phyloP scores from a whole-genome alignment of 2,888 invertebrate species.

The Oscheius myriophilus region DNA sequence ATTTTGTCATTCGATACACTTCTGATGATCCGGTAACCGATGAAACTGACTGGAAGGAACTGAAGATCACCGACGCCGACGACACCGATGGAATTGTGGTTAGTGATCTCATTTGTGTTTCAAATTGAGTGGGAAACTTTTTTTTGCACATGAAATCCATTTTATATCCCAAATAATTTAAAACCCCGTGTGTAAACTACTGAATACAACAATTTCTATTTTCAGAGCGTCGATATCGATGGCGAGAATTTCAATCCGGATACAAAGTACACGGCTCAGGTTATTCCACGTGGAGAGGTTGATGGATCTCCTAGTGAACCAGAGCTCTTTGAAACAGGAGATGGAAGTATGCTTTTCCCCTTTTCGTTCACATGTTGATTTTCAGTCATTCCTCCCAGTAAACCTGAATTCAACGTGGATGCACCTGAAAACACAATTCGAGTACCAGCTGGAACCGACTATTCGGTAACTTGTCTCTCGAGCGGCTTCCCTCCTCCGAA shows the following conservation, averaged over 20 bases:
- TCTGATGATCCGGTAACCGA: conserved; percentile 64
- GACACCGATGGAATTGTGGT: conserved; percentile 48
- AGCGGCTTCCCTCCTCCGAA: conserved; percentile 66
- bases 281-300: conserved; percentile 67
- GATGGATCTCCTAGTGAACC: conserved; percentile 62
- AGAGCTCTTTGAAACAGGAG: conserved; percentile 59
- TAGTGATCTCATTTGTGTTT: neutral
- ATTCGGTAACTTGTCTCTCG: conserved; percentile 58
- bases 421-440: conserved; percentile 60
- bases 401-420: conserved; percentile 66
- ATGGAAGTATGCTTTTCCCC: conserved; percentile 52
- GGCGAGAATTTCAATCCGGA: conserved; percentile 70
- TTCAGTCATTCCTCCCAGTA: conserved; percentile 62
- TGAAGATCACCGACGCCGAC: conserved; percentile 61
- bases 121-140: too few species aligned
- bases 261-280: conserved; percentile 64
- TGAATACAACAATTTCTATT: neutral
- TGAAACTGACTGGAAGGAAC: conserved; percentile 67
- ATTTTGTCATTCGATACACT: conserved; percentile 67
- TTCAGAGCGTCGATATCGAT: conserved; percentile 56
- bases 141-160: too few species aligned
- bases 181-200: too few species aligned
- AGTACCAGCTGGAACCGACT: conserved; percentile 66
- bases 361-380: neutral
- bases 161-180: too few species aligned